A percentile compares a stretch with the other conserved stretches of the same genome.
Evolutionary conservation across 2,888 invertebrate genomes (phyloP).

Genomic region (Ectemnius continuus): DNA sequence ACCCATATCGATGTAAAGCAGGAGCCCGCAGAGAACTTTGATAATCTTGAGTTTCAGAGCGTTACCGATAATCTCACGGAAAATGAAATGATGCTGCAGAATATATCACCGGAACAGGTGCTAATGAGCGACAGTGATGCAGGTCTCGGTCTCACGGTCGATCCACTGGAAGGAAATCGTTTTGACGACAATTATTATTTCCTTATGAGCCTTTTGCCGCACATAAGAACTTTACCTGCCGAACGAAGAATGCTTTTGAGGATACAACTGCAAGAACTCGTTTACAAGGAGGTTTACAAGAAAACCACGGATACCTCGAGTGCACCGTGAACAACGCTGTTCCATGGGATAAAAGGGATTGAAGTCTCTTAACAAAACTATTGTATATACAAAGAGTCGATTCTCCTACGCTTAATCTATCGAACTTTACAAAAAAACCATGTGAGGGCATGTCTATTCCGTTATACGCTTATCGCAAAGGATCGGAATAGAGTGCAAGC

Average conservation of each 20-base stretch:
- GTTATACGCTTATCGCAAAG: too few relatives aligned
- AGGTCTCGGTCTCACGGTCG: constrained; percentile 62
- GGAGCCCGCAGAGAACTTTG: constrained; percentile 67
- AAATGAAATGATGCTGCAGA: constrained; percentile 71
- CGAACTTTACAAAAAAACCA: too few relatives aligned
- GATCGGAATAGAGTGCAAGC: too few relatives aligned
- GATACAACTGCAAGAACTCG: constrained; percentile 76
- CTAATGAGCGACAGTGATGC: constrained; percentile 67
- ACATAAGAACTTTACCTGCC: constrained; percentile 72
- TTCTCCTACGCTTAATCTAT: too few relatives aligned
- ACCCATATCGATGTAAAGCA: constrained; percentile 67
- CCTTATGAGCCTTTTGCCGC: constrained; percentile 76
- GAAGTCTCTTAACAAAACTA: too few relatives aligned
- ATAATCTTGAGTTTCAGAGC: constrained; percentile 66
- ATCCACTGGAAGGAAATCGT: constrained; percentile 67
- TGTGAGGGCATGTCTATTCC: too few relatives aligned
- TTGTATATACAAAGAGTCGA: too few relatives aligned
- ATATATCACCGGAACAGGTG: constrained; percentile 71
- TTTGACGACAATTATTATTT: constrained; percentile 77
- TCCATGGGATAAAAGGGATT: not conserved
- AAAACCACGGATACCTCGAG: constrained; percentile 55
- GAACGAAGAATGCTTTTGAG: constrained; percentile 74
- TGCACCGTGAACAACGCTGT: constrained; percentile 33
- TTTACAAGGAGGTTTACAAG: constrained; percentile 74
- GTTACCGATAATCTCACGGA: constrained; percentile 65